phyloP scores from a whole-genome alignment of 2,113 vertebrate species.

The Ochotona curzoniae region DNA sequence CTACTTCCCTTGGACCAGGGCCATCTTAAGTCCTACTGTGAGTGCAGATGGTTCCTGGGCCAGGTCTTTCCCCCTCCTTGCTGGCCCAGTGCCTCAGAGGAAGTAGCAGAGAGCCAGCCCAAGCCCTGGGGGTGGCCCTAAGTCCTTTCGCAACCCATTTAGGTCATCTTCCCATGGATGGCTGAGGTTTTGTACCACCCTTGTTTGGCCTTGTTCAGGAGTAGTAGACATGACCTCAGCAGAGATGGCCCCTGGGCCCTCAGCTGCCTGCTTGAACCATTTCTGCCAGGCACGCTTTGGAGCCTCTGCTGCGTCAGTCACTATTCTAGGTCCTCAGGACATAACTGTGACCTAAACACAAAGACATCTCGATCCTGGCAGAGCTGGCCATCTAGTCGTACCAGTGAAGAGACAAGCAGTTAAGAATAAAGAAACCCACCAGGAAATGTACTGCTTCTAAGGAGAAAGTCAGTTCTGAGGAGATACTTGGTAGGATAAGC shows the following conservation, averaged over 20 bases:
- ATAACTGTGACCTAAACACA: conserved; percentile 52
- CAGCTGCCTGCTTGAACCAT: conserved; percentile 14
- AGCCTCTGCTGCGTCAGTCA: conserved; percentile 56
- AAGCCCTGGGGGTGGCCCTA: conserved; percentile 61
- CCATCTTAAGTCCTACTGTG: conserved; percentile 74
- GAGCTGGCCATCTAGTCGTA: conserved; percentile 59
- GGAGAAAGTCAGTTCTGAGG: conserved; percentile 28
- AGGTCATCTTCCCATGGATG: conserved; percentile 53
- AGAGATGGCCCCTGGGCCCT: conserved; percentile 35
- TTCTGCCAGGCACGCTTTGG: conserved; percentile 57
- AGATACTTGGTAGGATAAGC: neutral
- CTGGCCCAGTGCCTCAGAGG: conserved; percentile 64
- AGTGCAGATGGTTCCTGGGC: conserved; percentile 75
- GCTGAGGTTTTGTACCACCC: neutral
- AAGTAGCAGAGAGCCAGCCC: conserved; percentile 61
- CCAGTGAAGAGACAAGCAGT: conserved; percentile 38
- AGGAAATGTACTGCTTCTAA: conserved; percentile 59
- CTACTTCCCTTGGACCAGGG: conserved; percentile 72
- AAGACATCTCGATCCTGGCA: neutral
- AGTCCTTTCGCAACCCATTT: conserved; percentile 68
- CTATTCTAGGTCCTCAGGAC: conserved; percentile 54
- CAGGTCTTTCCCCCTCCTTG: conserved; percentile 72
- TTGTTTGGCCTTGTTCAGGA: conserved; percentile 48
- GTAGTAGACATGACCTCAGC: conserved; percentile 15
- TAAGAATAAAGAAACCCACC: conserved; percentile 61